Conservation (phyloP, 2,113 vertebrate genomes). For the Myiagra hebetior region DNA sequence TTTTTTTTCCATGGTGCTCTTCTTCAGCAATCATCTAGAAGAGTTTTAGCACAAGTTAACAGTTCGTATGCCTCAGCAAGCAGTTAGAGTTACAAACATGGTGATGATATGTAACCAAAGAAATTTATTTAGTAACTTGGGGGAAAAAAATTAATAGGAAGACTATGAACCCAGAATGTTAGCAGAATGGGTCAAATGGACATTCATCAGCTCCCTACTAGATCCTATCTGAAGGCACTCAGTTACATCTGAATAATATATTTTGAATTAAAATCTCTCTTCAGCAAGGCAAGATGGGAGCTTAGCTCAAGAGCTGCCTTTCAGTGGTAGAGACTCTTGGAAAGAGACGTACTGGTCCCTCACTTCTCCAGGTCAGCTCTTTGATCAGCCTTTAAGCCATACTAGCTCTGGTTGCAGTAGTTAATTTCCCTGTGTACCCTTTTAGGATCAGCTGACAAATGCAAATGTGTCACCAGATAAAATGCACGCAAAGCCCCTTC, state of each 20-base stretch:
- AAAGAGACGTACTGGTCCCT: neutral
- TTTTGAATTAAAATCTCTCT: neutral
- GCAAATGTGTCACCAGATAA: neutral
- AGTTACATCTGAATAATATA: neutral
- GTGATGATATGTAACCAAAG: neutral
- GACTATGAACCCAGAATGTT: neutral
- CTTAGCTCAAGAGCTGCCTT: neutral
- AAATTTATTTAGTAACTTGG: neutral
- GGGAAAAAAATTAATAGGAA: accelerated
- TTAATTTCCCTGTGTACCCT: neutral
- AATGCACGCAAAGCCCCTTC: neutral
- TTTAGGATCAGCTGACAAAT: neutral
- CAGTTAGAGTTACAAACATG: neutral
- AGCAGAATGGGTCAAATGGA: neutral
- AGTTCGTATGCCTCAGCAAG: neutral
- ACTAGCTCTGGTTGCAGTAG: neutral
- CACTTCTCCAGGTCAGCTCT: neutral
- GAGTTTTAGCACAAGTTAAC: neutral
- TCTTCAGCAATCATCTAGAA: neutral
- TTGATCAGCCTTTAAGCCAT: neutral
- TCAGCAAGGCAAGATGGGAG: neutral
- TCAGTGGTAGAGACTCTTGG: neutral
- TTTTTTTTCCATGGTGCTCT: accelerated
- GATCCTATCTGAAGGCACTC: neutral
- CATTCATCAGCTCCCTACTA: neutral